Evolutionary conservation across 2,797 vertebrate species (phyloP).

Genomic region (Erithacus rubecula): DNA sequence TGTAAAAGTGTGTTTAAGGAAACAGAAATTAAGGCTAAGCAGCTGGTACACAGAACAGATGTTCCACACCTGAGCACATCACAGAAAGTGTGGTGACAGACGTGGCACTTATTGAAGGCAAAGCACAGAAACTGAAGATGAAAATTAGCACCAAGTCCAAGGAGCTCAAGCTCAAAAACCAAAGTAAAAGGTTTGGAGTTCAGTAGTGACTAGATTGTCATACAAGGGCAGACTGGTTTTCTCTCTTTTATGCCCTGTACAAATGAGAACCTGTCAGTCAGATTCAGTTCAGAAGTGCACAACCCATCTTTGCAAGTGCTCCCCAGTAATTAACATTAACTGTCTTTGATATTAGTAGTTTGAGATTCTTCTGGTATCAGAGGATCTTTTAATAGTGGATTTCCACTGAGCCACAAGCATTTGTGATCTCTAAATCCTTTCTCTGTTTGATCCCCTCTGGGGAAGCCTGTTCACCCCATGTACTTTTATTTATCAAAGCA

Average conservation of each 20-base stretch:
- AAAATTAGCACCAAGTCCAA: not conserved
- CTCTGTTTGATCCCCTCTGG: accelerated
- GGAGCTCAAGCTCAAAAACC: not conserved
- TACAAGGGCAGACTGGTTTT: not conserved
- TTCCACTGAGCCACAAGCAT: not conserved
- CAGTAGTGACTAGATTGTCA: not conserved
- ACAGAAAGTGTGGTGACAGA: not conserved
- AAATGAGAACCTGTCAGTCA: not conserved
- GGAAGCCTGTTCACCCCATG: not conserved
- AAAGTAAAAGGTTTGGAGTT: not conserved
- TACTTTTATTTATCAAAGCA: not conserved
- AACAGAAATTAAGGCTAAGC: not conserved
- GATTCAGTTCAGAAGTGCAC: not conserved
- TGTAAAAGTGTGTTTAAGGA: not conserved
- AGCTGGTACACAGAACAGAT: not conserved
- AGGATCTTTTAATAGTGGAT: not conserved
- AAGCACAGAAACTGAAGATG: not conserved
- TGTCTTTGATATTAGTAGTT: not conserved
- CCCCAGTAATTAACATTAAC: not conserved
- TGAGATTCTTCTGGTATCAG: not conserved
- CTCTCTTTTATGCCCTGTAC: not conserved
- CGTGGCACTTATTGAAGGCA: not conserved
- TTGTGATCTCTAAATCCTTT: not conserved
- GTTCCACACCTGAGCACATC: not conserved
- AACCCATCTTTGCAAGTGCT: not conserved